Conservation (phyloP, 2,888 invertebrate species). For the Clusia tigrina region DNA sequence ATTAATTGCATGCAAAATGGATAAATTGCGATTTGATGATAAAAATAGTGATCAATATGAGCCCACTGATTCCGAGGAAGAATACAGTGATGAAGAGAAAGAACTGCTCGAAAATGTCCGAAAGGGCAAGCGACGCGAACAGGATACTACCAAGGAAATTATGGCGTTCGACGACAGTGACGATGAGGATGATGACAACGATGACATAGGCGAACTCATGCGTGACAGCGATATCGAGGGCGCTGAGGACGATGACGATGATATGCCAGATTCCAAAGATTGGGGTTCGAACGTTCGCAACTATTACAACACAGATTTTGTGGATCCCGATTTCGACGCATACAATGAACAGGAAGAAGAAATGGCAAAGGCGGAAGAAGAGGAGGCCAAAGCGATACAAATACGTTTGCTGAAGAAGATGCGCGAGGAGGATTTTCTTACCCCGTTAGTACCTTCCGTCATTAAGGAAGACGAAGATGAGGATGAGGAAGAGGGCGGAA, state of each 20-base stretch:
- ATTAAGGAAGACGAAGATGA: constrained; percentile 10
- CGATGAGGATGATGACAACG: constrained; percentile 66
- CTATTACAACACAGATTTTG: constrained; percentile 88
- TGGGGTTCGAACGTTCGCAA: constrained; percentile 85
- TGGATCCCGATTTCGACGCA: constrained; percentile 79
- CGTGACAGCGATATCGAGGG: constrained; percentile 82
- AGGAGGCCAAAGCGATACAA: constrained; percentile 84
- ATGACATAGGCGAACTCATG: constrained; percentile 55
- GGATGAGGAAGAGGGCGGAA: constrained; percentile 8
- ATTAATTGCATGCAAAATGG: too few relatives aligned
- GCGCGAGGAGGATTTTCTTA: constrained; percentile 78
- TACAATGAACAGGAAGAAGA: constrained; percentile 70
- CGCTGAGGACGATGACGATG: constrained; percentile 71
- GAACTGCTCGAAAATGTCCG: constrained; percentile 70
- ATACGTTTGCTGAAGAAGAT: constrained; percentile 78
- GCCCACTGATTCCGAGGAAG: constrained; percentile 76
- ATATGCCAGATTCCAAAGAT: constrained; percentile 81
- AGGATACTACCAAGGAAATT: constrained; percentile 71
- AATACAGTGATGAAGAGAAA: constrained; percentile 74
- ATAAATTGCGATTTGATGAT: constrained; percentile 46
- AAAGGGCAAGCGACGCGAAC: constrained; percentile 65
- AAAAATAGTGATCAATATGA: constrained; percentile 68
- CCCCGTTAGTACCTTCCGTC: constrained; percentile 25
- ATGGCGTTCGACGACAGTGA: constrained; percentile 68
- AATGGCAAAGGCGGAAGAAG: constrained; percentile 80